Conservation (phyloP, 1,140 invertebrate genomes). For the Calephelis virginiensis region DNA sequence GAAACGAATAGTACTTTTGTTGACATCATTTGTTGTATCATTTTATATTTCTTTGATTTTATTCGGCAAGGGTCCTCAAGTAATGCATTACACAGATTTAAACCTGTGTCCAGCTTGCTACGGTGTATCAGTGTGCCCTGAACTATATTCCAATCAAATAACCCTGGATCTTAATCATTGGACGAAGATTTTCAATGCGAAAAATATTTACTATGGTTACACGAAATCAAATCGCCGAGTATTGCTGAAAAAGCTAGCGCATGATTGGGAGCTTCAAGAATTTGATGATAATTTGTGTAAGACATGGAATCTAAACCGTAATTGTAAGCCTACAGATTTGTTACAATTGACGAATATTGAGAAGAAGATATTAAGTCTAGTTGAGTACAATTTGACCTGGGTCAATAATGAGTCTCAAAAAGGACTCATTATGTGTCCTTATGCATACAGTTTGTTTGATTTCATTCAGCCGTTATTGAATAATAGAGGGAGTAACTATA, state of each 20-base stretch:
- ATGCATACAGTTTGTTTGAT: slow-evolving; percentile 58
- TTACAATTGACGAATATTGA: slow-evolving; percentile 51
- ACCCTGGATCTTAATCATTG: slow-evolving; percentile 41
- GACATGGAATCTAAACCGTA: slow-evolving; percentile 40
- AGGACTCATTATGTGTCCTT: slow-evolving; percentile 59
- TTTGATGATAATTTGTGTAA: slow-evolving; percentile 58
- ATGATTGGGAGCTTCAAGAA: slow-evolving; percentile 56
- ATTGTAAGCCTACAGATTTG: slow-evolving; percentile 54
- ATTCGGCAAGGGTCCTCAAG: slow-evolving; percentile 54
- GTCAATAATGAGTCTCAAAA: slow-evolving; percentile 52
- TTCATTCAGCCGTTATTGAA: slow-evolving; percentile 45
- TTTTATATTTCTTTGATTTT: slow-evolving; percentile 56
- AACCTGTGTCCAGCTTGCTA: slow-evolving; percentile 63
- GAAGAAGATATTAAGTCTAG: slow-evolving; percentile 51
- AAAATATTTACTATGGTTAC: slow-evolving; percentile 63
- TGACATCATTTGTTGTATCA: slow-evolving; percentile 41
- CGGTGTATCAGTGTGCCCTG: slow-evolving; percentile 60
- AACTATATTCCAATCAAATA: slow-evolving; percentile 65
- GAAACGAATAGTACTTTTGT: slow-evolving; percentile 44
- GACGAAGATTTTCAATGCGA: slow-evolving; percentile 58
- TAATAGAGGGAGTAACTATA: slow-evolving; percentile 41
- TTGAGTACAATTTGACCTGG: slow-evolving; percentile 54
- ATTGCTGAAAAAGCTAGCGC: slow-evolving; percentile 62
- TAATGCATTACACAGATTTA: slow-evolving; percentile 59
- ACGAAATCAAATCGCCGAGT: slow-evolving; percentile 57